A percentile compares a stretch with the other conserved stretches of the same genome.
Conservation (phyloP, 2,888 invertebrate species). For the Ctena decussata region DNA sequence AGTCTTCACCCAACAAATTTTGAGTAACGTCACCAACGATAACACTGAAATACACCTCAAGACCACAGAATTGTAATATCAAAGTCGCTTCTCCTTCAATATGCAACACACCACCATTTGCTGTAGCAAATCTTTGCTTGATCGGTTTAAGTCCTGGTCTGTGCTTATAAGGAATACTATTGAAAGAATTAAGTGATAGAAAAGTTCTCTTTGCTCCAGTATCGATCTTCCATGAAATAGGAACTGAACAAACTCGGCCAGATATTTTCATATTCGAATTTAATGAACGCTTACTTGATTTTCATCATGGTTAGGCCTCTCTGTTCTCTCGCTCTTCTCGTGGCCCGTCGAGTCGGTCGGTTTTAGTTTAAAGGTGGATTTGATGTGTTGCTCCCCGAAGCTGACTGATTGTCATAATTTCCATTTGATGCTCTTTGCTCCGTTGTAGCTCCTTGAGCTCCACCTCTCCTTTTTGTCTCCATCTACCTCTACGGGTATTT, state of each 20-base stretch:
- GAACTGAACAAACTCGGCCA: not conserved
- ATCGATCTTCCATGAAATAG: not conserved
- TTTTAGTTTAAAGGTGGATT: not conserved
- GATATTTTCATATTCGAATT: not conserved
- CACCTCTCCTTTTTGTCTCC: too few species aligned
- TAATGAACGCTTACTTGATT: not conserved
- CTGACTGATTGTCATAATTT: not conserved
- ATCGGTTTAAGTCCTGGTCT: not conserved
- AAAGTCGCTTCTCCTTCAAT: slow-evolving; percentile 18
- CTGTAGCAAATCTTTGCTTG: not conserved
- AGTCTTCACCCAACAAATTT: slow-evolving; percentile 23
- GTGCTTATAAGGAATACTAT: not conserved
- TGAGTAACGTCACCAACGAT: slow-evolving; percentile 27
- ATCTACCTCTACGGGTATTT: slow-evolving; percentile 17
- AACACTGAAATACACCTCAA: slow-evolving; percentile 18
- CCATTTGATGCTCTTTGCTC: slow-evolving; percentile 15
- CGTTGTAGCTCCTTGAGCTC: too few species aligned
- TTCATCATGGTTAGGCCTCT: not conserved
- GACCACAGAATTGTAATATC: not conserved
- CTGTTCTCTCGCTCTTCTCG: not conserved
- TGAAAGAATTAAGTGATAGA: not conserved
- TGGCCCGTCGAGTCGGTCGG: not conserved
- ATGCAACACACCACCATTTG: too few species aligned
- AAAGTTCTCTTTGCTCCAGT: not conserved
- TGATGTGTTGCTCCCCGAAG: too few species aligned